Percentiles rank a stretch among this genome's conserved stretches.
phyloP scores from a whole-genome alignment of 2,797 vertebrate species.

The Crocodylus rhombifer region DNA sequence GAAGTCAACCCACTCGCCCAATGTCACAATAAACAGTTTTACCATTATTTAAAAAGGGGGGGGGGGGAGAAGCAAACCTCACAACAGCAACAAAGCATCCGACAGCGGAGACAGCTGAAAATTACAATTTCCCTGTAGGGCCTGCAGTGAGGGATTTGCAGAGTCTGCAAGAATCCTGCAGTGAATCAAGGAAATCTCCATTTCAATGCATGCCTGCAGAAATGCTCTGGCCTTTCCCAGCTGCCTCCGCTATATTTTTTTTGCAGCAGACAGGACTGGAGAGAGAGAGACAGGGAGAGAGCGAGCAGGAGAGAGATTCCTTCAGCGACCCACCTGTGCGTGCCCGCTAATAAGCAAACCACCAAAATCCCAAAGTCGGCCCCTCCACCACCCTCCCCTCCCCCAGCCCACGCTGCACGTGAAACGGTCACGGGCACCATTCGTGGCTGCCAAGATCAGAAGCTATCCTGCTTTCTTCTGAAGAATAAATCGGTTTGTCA shows the following conservation, averaged over 20 bases:
- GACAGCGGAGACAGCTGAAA: not conserved
- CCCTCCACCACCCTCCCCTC: not conserved
- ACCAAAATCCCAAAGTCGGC: not conserved
- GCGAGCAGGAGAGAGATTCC: not conserved
- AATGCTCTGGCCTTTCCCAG: not conserved
- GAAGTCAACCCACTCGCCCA: not conserved
- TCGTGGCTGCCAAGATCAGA: not conserved
- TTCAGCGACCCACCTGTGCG: not conserved
- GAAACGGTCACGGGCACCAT: not conserved
- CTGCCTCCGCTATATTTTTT: not conserved
- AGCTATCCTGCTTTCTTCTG: not conserved
- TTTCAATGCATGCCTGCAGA: conserved; percentile 24
- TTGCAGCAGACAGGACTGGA: not conserved
- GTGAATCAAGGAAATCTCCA: conserved; percentile 30
- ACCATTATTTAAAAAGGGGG: not conserved
- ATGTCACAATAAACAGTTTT: not conserved
- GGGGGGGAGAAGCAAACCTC: not conserved
- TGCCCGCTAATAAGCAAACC: not conserved
- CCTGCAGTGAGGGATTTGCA: conserved; percentile 4
- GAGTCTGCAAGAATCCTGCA: conserved; percentile 6
- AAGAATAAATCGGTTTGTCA: not conserved
- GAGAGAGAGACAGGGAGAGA: not conserved
- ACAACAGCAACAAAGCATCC: not conserved
- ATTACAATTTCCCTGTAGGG: not conserved
- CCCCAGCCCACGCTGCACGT: too few species aligned